These are phyloP conservation scores for Caenorhabditis sp. DNA, from an alignment of 2,888 invertebrate species.

Conservation along the genomic window DNA sequence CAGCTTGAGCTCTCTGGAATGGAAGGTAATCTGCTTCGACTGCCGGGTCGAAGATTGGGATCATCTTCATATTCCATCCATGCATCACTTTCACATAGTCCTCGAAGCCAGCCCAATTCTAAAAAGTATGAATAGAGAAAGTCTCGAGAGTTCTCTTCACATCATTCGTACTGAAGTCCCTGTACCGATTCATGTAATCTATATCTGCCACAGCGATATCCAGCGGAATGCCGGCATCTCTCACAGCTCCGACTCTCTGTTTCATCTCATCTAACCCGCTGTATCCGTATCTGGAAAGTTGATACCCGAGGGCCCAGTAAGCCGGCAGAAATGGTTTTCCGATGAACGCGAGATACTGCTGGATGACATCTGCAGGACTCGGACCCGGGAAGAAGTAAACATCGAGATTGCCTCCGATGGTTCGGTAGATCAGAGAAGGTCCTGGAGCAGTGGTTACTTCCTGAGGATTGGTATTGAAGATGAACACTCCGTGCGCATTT, in stretches of 20 bases:
- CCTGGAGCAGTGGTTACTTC: conserved; percentile 78
- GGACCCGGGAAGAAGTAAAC: conserved; percentile 84
- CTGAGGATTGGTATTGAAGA: conserved; percentile 80
- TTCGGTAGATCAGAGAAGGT: conserved; percentile 88
- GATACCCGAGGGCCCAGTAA: conserved; percentile 83
- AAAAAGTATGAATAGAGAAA: conserved; percentile 10
- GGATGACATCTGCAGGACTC: conserved; percentile 81
- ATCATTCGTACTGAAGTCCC: conserved; percentile 88
- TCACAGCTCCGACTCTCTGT: conserved; percentile 79
- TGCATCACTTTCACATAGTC: conserved; percentile 74
- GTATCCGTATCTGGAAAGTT: conserved; percentile 79
- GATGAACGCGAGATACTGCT: conserved; percentile 78
- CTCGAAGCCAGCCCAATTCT: conserved; percentile 74
- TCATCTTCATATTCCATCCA: conserved; percentile 72
- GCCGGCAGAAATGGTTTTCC: conserved; percentile 81
- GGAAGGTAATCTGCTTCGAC: conserved; percentile 74
- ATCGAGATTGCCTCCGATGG: conserved; percentile 83
- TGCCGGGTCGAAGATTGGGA: conserved; percentile 80
- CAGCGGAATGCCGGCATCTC: conserved; percentile 84
- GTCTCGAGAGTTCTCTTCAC: conserved; percentile 6
- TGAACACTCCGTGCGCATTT: conserved; percentile 80
- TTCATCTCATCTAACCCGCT: conserved; percentile 73
- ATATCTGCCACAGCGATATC: conserved; percentile 89
- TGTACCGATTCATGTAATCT: conserved; percentile 90
- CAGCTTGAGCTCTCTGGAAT: conserved; percentile 71